Evolutionary conservation across 2,888 invertebrate species (phyloP).

Genomic region (Myopa testacea): DNA sequence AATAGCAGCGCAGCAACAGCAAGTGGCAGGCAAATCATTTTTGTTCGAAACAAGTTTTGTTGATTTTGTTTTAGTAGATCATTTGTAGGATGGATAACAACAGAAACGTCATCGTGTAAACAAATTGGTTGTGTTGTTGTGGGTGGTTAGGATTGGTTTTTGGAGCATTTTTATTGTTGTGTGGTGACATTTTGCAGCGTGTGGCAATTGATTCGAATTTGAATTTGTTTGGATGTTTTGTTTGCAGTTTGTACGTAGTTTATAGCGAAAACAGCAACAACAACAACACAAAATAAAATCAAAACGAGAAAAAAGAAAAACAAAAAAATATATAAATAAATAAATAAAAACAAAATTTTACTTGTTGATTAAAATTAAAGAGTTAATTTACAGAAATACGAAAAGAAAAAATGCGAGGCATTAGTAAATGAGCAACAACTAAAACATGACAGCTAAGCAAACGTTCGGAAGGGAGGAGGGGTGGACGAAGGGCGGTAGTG

Average conservation of each 20-base stretch:
- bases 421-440: constrained; percentile 52
- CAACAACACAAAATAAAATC: constrained; percentile 41
- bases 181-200: constrained; percentile 44
- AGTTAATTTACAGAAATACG: constrained; percentile 51
- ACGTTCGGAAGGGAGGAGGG: background rate
- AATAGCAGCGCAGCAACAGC: constrained; percentile 13
- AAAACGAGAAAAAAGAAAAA: constrained; percentile 42
- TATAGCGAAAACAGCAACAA: constrained; percentile 44
- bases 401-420: constrained; percentile 36
- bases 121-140: constrained; percentile 32
- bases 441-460: constrained; percentile 11
- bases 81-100: constrained; percentile 15
- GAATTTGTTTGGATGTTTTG: constrained; percentile 33
- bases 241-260: constrained; percentile 45
- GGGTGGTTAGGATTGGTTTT: constrained; percentile 16
- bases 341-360: constrained; percentile 49
- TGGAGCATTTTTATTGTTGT: constrained; percentile 39
- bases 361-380: constrained; percentile 34
- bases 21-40: constrained; percentile 29
- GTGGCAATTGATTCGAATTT: constrained; percentile 39
- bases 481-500: background rate
- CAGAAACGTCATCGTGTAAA: constrained; percentile 30
- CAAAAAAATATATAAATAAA: constrained; percentile 49
- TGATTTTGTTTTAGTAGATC: constrained; percentile 6
- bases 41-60: constrained; percentile 21